phyloP scores from a whole-genome alignment of 2,797 vertebrate genomes.

The Sebastes alutus region DNA sequence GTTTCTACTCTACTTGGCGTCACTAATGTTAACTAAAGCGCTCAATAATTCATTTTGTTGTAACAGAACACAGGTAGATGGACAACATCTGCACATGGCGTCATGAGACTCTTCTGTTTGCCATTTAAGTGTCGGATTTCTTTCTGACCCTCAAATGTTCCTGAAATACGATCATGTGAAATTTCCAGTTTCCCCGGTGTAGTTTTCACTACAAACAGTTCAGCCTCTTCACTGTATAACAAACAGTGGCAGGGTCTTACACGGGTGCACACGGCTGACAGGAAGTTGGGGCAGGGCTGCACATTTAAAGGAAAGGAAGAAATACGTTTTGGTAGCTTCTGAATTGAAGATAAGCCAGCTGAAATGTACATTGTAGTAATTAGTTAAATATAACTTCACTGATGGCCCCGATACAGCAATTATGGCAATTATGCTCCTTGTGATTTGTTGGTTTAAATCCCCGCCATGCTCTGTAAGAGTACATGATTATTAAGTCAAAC shows the following conservation, averaged over 20 bases:
- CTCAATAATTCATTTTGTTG: constrained; percentile 30
- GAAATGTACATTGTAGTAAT: background rate
- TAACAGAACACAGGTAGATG: constrained; percentile 24
- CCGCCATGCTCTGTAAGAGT: background rate
- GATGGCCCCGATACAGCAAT: background rate
- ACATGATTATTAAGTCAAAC: too few relatives aligned
- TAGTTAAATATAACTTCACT: background rate
- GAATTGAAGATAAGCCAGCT: background rate
- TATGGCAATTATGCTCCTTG: background rate
- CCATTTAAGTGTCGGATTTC: constrained; percentile 23
- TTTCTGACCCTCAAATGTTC: background rate
- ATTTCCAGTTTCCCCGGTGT: constrained; percentile 25
- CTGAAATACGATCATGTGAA: constrained; percentile 47
- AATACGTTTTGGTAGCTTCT: background rate
- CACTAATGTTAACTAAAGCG: constrained; percentile 15
- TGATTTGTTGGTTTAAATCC: background rate
- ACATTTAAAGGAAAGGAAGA: background rate
- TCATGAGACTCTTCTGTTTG: constrained; percentile 6
- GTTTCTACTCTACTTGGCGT: constrained; percentile 50
- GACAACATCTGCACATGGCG: constrained; percentile 7
- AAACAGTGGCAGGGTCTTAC: background rate
- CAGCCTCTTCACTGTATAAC: background rate
- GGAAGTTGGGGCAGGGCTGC: background rate
- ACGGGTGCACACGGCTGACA: background rate
- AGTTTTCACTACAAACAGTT: constrained; percentile 41